phyloP scores from a whole-genome alignment of 2,113 vertebrate genomes.

The Salminus brasiliensis region DNA sequence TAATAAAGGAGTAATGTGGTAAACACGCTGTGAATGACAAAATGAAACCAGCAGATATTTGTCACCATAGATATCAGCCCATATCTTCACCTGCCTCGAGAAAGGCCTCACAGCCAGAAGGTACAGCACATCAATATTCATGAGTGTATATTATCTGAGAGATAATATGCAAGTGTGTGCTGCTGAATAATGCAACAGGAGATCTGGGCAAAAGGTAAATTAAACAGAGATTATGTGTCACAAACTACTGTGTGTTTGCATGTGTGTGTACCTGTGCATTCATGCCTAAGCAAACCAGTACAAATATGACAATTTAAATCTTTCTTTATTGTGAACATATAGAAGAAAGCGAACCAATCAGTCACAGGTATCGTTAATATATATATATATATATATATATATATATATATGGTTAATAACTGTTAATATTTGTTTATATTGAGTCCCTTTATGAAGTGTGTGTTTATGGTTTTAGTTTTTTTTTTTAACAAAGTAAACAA shows the following conservation, averaged over 20 bases:
- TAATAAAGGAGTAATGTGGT: constrained; percentile 24
- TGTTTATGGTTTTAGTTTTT: no score
- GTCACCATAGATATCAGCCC: constrained; percentile 31
- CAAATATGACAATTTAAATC: no score
- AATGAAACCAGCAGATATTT: constrained; percentile 30
- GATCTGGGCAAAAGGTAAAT: constrained; percentile 26
- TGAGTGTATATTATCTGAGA: constrained; percentile 48
- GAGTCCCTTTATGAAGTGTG: no score
- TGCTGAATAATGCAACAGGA: constrained; percentile 46
- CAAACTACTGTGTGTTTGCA: background rate
- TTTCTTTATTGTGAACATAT: no score
- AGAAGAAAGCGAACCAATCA: no score
- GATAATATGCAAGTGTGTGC: constrained; percentile 42
- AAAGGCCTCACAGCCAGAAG: constrained; percentile 32
- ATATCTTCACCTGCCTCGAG: constrained; percentile 41
- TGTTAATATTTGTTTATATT: no score
- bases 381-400: no score
- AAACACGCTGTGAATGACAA: constrained; percentile 17
- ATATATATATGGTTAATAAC: no score
- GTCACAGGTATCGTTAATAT: no score
- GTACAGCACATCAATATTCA: constrained; percentile 44
- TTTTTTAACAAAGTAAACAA: no score
- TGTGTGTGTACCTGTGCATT: background rate
- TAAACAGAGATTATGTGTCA: constrained; percentile 23
- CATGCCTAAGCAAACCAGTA: background rate